Base-by-base conservation (phyloP, 2,888 invertebrate species). In the Stenichneumon culpator region DNA sequence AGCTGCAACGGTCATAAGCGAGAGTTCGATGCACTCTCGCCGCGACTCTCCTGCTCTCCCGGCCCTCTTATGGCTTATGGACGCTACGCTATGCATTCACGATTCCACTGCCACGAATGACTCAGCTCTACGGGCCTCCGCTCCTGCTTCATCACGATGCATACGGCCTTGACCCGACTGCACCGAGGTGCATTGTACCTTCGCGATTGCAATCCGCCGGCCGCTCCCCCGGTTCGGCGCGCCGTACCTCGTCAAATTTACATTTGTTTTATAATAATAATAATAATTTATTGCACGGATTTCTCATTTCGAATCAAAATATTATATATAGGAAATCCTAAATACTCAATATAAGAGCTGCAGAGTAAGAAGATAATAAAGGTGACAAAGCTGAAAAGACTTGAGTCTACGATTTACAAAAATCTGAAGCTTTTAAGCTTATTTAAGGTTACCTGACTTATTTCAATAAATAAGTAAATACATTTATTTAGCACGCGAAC, bases 81-180 rank as follows among this genome's bases (percentile, higher is more conserved):
- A 87, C 83, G 88, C 89, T 89, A 88, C 89, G 25, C 16, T 32
- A 32, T 32, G 28, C 28, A 28, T 63, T 16, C 28, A 63, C 90
- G 88, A 90, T 90, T 91, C 90, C 90, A 87, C 90, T 91, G 89
- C 44, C 90, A 90, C 91, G 90, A 93, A 92, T 93, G 93, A 93
- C 92, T 93, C 91, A 92, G 87, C 74, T 28, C 16, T 47, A 57
- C 69, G 81, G 47, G 75, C n/a, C 50, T 47, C 44, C 39, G 50
- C 74, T 60, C 74, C 68, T 50, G 88, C 88, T 89, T 88, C 88
- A 88, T 90, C 90, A 88, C 90, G 90, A 90, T 89, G 88, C 88
- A 91, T 88, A 89, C 91, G 93, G 92, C 93, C 93, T 93, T 93
- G 93, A 93, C 93, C 93, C 91, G 93, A 86, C 93, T 91, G 91